Evolutionary conservation across 1,140 invertebrate genomes (phyloP).

Genomic region (Oryctes rhinoceros): DNA sequence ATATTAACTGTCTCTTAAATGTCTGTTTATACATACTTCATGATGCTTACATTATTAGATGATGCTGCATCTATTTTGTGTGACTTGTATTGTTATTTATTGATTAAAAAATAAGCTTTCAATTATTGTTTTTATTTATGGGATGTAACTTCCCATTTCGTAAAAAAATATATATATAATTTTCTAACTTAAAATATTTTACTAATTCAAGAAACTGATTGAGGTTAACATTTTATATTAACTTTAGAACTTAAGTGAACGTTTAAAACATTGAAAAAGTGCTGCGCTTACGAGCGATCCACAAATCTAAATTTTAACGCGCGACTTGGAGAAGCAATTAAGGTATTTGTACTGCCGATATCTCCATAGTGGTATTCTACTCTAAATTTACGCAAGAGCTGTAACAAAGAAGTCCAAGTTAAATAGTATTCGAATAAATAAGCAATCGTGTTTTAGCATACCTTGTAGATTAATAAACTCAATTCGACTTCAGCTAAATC

Average conservation of each 20-base stretch:
- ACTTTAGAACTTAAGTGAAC: conserved; percentile 28
- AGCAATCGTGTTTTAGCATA: conserved; percentile 52
- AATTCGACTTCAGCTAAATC: conserved; percentile 68
- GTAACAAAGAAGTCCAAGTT: conserved; percentile 47
- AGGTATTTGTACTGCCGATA: conserved; percentile 65
- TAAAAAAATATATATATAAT: too few species aligned
- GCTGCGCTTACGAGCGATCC: conserved; percentile 61
- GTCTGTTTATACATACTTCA: conserved; percentile 35
- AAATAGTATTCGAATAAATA: neutral
- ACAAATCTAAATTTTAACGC: conserved; percentile 71
- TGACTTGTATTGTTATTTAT: conserved; percentile 37
- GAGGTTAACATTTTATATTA: neutral
- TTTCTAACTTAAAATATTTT: conserved; percentile 3
- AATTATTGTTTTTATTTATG: conserved; percentile 36
- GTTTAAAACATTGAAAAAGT: neutral
- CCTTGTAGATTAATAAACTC: conserved; percentile 66
- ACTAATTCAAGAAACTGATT: neutral
- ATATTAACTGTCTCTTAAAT: conserved; percentile 27
- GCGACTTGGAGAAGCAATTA: conserved; percentile 68
- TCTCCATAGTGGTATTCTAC: conserved; percentile 73
- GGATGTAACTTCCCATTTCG: too few species aligned
- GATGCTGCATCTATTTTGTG: conserved; percentile 35
- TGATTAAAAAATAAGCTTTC: conserved; percentile 40
- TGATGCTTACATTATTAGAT: conserved; percentile 39
- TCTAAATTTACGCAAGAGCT: conserved; percentile 68